phyloP scores from a whole-genome alignment of 2,113 vertebrate genomes.

The Zapornia atra region DNA sequence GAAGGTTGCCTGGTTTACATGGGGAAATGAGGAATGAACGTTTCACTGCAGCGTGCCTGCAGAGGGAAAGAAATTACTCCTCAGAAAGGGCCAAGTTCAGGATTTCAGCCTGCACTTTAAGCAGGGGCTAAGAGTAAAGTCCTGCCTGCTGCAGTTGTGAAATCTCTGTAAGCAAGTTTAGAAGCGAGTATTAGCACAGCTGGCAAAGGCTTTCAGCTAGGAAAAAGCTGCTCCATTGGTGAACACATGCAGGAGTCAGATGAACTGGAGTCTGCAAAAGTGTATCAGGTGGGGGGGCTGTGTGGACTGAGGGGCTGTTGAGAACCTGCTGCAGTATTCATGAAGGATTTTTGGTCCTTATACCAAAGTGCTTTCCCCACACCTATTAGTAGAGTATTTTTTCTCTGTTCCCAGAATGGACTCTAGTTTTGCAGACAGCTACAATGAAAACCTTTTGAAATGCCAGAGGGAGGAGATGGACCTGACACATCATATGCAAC shows the following conservation, averaged over 20 bases:
- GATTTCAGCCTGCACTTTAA: slow-evolving; percentile 33
- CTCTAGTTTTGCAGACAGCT: background rate
- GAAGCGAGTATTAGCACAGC: slow-evolving; percentile 42
- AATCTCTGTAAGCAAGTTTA: slow-evolving; percentile 45
- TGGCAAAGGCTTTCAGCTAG: slow-evolving; percentile 36
- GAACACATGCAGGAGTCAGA: slow-evolving; percentile 2
- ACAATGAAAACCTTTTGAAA: background rate
- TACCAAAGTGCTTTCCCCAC: background rate
- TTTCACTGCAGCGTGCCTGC: background rate
- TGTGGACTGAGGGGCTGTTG: background rate
- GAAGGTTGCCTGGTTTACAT: background rate
- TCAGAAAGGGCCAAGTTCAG: slow-evolving; percentile 36
- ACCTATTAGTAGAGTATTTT: background rate
- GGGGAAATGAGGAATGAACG: background rate
- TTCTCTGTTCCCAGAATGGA: background rate
- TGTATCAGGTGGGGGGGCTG: background rate
- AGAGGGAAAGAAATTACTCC: slow-evolving; percentile 20
- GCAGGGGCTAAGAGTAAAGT: slow-evolving; percentile 54
- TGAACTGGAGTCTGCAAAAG: background rate
- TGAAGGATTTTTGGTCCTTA: background rate
- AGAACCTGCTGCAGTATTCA: background rate
- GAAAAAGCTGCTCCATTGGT: slow-evolving; percentile 23
- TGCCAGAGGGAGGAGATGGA: slow-evolving; percentile 18
- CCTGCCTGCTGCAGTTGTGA: slow-evolving; percentile 56
- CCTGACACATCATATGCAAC: background rate